Conservation (phyloP, 2,113 vertebrate genomes). For the Monarcha castaneiventris region DNA sequence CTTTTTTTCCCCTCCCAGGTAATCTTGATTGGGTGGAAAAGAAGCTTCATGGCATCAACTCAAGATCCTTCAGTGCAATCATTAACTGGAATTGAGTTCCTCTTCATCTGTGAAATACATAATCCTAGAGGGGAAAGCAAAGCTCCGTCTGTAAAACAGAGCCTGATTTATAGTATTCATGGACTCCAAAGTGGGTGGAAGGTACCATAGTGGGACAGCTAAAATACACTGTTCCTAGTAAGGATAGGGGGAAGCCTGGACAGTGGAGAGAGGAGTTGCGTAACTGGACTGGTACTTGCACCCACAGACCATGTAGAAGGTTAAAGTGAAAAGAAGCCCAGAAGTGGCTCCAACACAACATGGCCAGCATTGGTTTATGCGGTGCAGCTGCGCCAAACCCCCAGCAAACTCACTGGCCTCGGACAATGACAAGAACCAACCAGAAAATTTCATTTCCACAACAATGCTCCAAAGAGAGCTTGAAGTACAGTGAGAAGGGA, state of each 20-base stretch:
- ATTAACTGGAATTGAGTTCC: background rate
- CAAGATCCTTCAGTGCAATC: background rate
- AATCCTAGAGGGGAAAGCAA: background rate
- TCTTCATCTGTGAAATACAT: background rate
- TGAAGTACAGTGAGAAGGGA: background rate
- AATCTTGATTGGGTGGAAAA: background rate
- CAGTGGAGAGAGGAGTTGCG: background rate
- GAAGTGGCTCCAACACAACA: background rate
- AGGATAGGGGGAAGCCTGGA: background rate
- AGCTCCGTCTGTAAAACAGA: background rate
- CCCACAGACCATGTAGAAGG: background rate
- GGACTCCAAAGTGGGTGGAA: constrained; percentile 12
- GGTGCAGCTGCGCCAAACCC: background rate
- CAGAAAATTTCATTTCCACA: background rate
- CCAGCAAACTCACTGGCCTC: background rate
- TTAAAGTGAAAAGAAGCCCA: background rate
- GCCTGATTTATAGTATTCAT: background rate
- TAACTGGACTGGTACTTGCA: background rate
- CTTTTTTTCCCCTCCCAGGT: background rate
- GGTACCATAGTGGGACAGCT: background rate
- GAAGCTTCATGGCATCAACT: background rate
- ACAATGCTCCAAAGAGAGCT: background rate
- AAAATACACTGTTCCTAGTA: background rate
- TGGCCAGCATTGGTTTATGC: background rate
- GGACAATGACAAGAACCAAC: background rate